Base-by-base conservation (phyloP, 2,113 vertebrate genomes). In the Scopus umbretta region DNA sequence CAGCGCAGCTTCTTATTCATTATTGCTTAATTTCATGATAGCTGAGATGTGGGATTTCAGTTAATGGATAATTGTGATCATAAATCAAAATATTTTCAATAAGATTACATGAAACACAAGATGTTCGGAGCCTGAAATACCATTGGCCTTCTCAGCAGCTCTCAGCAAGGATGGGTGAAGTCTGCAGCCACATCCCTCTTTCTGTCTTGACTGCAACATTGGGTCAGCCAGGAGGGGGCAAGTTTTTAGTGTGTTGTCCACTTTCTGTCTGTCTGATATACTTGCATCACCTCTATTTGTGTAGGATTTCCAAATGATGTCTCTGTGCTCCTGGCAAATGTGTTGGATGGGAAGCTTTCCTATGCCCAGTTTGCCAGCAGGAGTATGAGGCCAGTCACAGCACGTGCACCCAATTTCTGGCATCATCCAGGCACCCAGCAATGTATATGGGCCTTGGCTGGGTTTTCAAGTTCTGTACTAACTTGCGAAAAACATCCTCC, bases 61-160 rank as follows among this genome's bases (percentile, higher is more conserved):
- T 95, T 95, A 92, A 95, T 0, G 6, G 74, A 42, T 96, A 97
- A 95, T 82, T 95, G 92, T 90, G 89, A 92, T 92, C 80, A 73
- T 95, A 97, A 94, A 96, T 96, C 86, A 96, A 96, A 97, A 97
- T 95, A 95, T 96, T 96, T 96, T 95, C 86, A 85, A 26, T 72
- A 86, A 91, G 70, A 91, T 85, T 95, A 80, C 56, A 34, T 13
- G 78, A 95, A 95, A 94, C 70, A 75, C 91, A 92, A 95, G 96
- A 97, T 90, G 80, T 82, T 94, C 4, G 3, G 73, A 95, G 88
- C 13, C 3, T 87, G 78, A 45, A 79, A 76, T 70, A 16, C 36
- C 0, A 0, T n/a, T 71, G 78, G 80, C 45, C 40, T 87, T 47
- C 76, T 63, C 15, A 0, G 65, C 76, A 85, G 62, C 59, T 79